Base-by-base conservation (phyloP, 2,113 vertebrate genomes). In the Ammospiza nelsoni region DNA sequence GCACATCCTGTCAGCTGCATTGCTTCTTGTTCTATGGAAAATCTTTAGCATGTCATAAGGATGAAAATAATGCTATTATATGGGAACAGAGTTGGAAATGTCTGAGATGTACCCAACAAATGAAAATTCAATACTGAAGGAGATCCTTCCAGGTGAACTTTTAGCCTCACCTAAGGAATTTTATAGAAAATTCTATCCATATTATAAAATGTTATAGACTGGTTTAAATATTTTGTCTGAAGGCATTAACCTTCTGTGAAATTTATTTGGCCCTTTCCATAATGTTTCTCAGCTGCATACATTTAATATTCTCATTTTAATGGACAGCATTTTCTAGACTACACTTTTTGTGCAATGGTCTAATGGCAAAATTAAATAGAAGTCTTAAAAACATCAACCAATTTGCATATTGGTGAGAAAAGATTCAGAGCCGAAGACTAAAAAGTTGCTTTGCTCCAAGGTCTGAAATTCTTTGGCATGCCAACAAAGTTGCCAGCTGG, bases 401-500 rank as follows among this genome's bases (percentile, higher is more conserved):
- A 83, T 72, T 75, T 9, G 2, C 37, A n/a, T 72, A 74, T 65
- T 41, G 54, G 27, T 88, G 62, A 89, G 80, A 94, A 95, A 89
- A 83, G 31, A 62, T 73, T 16, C 76, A 74, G 43, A 84, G 25
- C 19, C 69, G 46, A 92, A 85, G 49, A 65, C 49, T 77, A 87
- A 77, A 95, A 95, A 7, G 61, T 95, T 94, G 25, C 71, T 79
- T 94, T 91, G 17, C 89, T 95, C 35, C 1, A 5, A 87, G 68
- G 63, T 59, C 66, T 83, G 66, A 94, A 95, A 91, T 93, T 94
- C 84, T 93, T 82, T 92, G 91, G 63, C 71, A 0, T 96, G 80
- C 94, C 92, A 91, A 89, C 48, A 89, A 84, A 94, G 51, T 95
- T 95, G 95, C 92, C 94, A 97, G 97, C 95, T 97, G 94, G 91